phyloP scores from a whole-genome alignment of 1,140 invertebrate genomes.

The Scaptodrosophila lebanonensis region DNA sequence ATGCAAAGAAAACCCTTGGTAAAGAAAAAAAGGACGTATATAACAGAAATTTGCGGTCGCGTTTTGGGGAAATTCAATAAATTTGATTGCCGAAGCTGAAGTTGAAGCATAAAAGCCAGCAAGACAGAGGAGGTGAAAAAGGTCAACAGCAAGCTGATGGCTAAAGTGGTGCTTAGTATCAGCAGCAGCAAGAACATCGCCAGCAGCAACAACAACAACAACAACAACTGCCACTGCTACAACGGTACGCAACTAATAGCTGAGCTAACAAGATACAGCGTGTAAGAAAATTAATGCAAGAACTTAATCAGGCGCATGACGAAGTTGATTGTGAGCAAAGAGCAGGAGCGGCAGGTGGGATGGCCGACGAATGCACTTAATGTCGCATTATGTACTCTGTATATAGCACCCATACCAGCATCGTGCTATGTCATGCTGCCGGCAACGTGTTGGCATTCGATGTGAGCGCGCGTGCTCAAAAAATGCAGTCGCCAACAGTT shows the following conservation, averaged over 20 bases:
- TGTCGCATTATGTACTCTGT: slow-evolving; percentile 6
- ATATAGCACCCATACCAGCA: no score
- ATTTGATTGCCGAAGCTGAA: slow-evolving; percentile 49
- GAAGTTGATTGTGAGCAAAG: slow-evolving; percentile 18
- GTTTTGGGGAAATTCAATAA: slow-evolving; percentile 38
- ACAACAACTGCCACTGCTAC: slow-evolving; percentile 20
- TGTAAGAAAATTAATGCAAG: slow-evolving; percentile 53
- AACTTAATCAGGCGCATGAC: slow-evolving; percentile 60
- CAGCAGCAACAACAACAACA: no score
- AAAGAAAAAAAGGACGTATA: slow-evolving; percentile 29
- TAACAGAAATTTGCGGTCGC: slow-evolving; percentile 30
- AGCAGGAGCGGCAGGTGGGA: neutral
- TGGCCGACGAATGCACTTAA: slow-evolving; percentile 21
- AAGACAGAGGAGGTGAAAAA: slow-evolving; percentile 20
- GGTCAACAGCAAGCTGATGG: slow-evolving; percentile 29
- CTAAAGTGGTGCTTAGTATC: neutral
- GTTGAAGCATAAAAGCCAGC: slow-evolving; percentile 50
- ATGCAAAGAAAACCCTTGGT: no score
- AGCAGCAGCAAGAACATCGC: no score
- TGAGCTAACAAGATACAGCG: slow-evolving; percentile 32
- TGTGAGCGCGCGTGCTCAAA: neutral
- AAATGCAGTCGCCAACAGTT: slow-evolving; percentile 1
- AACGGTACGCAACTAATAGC: slow-evolving; percentile 31
- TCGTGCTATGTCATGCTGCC: neutral
- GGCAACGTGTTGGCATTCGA: slow-evolving; percentile 4